These are phyloP conservation scores for Isaurus tuberculatus DNA, from an alignment of 92 coral and sea anemone species.

Conservation along the genomic window DNA sequence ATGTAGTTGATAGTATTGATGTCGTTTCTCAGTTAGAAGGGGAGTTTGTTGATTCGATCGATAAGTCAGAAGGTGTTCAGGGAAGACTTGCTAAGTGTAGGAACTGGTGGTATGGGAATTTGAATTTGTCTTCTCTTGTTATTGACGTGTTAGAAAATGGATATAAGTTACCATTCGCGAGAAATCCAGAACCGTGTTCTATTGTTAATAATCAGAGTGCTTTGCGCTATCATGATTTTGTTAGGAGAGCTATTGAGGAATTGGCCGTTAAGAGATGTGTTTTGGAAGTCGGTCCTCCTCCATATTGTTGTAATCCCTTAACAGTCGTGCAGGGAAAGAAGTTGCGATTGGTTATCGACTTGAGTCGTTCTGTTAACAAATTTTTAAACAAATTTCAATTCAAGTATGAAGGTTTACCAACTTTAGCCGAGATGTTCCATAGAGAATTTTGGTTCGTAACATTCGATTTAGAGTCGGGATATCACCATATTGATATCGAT, in stretches of 20 bases:
- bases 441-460: background rate
- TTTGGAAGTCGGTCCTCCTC: background rate
- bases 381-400: background rate
- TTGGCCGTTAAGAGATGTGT: background rate
- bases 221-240: background rate
- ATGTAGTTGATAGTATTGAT: background rate
- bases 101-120: background rate
- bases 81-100: background rate
- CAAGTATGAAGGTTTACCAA: background rate
- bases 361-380: background rate
- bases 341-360: background rate
- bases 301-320: background rate
- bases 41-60: background rate
- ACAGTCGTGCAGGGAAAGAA: background rate
- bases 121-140: background rate
- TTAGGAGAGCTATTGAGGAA: background rate
- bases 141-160: background rate
- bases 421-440: background rate
- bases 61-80: slow-evolving; percentile 14
- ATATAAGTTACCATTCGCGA: background rate
- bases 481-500: background rate
- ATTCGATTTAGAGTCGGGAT: background rate
- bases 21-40: slow-evolving; percentile 14
- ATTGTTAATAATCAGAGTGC: too few relatives aligned
- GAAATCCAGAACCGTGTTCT: too few relatives aligned